Percentiles rank a stretch among this genome's conserved stretches.
Conservation (phyloP, 2,888 invertebrate genomes). For the Drosophila crucigera region DNA sequence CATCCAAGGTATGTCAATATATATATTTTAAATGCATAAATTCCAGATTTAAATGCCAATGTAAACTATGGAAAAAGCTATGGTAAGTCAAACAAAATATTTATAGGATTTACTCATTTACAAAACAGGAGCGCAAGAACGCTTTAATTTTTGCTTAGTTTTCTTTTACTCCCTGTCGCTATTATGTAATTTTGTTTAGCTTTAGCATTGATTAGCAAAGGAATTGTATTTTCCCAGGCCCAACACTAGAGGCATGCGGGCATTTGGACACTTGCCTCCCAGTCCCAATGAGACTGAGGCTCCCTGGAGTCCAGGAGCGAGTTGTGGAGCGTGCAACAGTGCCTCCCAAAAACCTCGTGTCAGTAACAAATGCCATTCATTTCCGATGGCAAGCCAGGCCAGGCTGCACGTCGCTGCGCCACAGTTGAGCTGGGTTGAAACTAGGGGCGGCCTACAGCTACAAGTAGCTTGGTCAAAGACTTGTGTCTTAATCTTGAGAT, state of each 20-base stretch:
- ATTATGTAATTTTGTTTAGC: conserved; percentile 28
- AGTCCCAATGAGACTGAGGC: conserved; percentile 6
- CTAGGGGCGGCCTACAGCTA: conserved; percentile 13
- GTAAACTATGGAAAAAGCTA: background rate
- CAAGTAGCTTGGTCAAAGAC: conserved; percentile 20
- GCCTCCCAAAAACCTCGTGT: conserved; percentile 36
- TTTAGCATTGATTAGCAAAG: conserved; percentile 58
- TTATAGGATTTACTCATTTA: background rate
- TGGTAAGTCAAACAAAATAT: background rate
- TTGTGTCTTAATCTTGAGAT: conserved; percentile 54
- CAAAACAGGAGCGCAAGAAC: background rate
- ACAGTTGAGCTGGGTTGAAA: conserved; percentile 43
- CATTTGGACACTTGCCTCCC: background rate
- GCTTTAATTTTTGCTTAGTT: conserved; percentile 1
- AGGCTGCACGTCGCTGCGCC: conserved; percentile 58
- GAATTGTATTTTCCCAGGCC: conserved; percentile 44
- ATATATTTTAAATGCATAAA: background rate
- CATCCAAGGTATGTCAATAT: background rate
- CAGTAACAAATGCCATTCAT: conserved; percentile 76
- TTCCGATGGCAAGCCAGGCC: conserved; percentile 67
- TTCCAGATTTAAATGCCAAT: background rate
- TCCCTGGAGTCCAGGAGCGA: conserved; percentile 14
- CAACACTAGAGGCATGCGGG: conserved; percentile 27
- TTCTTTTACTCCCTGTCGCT: background rate
- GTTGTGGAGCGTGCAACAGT: conserved; percentile 15